phyloP scores from a whole-genome alignment of 30 jellyfish, hydroid and myxozoan species.

The Chrysaora quinquecirrha region DNA sequence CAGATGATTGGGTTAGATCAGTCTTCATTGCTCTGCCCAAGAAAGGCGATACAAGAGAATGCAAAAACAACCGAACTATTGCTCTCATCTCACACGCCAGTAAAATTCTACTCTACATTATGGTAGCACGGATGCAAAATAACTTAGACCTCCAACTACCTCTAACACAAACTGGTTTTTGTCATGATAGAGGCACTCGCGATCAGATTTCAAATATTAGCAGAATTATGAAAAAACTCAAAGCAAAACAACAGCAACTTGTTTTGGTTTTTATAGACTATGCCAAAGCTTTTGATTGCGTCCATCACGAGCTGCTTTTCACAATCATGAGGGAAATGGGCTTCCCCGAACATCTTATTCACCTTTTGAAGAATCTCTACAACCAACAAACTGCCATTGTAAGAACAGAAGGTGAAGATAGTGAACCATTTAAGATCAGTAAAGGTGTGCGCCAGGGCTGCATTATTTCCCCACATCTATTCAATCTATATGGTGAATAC shows the following conservation, averaged over 20 bases:
- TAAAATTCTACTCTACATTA: constrained; percentile 32
- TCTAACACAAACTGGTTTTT: background rate
- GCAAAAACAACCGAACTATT: constrained; percentile 39
- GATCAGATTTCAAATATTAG: background rate
- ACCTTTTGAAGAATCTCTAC: constrained; percentile 11
- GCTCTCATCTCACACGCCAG: constrained; percentile 21
- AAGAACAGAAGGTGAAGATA: background rate
- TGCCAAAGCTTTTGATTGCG: constrained; percentile 38
- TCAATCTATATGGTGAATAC: constrained; percentile 27
- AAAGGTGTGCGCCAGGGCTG: constrained; percentile 51
- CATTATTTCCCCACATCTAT: constrained; percentile 18
- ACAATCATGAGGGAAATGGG: constrained; percentile 30
- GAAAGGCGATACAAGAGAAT: constrained; percentile 14
- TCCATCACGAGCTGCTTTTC: constrained; percentile 14
- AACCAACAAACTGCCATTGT: background rate
- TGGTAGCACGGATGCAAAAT: background rate
- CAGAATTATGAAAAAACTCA: background rate
- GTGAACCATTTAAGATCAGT: background rate
- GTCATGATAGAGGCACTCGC: background rate
- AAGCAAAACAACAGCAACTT: constrained; percentile 3
- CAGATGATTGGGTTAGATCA: constrained; percentile 12
- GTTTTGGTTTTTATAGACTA: constrained; percentile 25
- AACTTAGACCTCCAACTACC: background rate
- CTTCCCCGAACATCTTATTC: constrained; percentile 26
- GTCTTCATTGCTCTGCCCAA: constrained; percentile 22